Percentiles rank a stretch among this genome's conserved stretches.
These are phyloP conservation scores for Harpalus rufipes DNA, from an alignment of 2,888 invertebrate genomes.

Conservation along the genomic window DNA sequence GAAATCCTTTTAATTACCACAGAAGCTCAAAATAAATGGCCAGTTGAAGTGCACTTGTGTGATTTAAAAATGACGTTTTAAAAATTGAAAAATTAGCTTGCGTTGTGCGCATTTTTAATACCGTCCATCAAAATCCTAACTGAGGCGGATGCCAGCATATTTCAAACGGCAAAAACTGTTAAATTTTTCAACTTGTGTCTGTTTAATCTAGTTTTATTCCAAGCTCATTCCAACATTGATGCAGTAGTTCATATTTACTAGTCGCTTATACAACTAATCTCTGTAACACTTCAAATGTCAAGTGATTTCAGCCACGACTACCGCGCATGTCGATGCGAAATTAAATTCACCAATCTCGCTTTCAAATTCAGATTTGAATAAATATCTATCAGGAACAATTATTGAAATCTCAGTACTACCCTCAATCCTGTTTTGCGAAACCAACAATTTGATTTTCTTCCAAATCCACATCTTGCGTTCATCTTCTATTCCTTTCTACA, in stretches of 20 bases:
- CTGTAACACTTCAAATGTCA: slow-evolving; percentile 28
- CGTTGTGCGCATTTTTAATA: slow-evolving; percentile 19
- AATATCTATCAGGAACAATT: slow-evolving; percentile 46
- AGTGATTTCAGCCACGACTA: slow-evolving; percentile 26
- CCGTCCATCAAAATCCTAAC: slow-evolving; percentile 20
- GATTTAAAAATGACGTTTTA: slow-evolving; percentile 40
- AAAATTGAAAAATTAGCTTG: slow-evolving; percentile 42
- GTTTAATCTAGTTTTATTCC: slow-evolving; percentile 23
- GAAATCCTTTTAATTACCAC: neutral
- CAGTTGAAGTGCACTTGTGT: slow-evolving; percentile 7
- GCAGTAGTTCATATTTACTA: slow-evolving; percentile 36
- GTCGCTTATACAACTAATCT: slow-evolving; percentile 39
- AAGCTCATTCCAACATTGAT: slow-evolving; percentile 8
- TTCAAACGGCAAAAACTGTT: slow-evolving; percentile 24
- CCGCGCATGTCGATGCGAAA: slow-evolving; percentile 24
- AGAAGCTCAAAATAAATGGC: neutral
- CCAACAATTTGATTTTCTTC: slow-evolving; percentile 16
- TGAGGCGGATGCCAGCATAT: slow-evolving; percentile 1
- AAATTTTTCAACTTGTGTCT: slow-evolving; percentile 13
- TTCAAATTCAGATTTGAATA: slow-evolving; percentile 22
- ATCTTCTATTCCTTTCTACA: slow-evolving; percentile 1
- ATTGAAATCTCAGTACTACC: slow-evolving; percentile 34
- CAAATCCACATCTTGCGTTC: neutral
- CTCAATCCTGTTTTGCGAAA: slow-evolving; percentile 3
- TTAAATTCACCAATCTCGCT: slow-evolving; percentile 32